These are phyloP conservation scores for Charaxes varanes DNA, from an alignment of 1,140 invertebrate genomes.

Conservation along the genomic window DNA sequence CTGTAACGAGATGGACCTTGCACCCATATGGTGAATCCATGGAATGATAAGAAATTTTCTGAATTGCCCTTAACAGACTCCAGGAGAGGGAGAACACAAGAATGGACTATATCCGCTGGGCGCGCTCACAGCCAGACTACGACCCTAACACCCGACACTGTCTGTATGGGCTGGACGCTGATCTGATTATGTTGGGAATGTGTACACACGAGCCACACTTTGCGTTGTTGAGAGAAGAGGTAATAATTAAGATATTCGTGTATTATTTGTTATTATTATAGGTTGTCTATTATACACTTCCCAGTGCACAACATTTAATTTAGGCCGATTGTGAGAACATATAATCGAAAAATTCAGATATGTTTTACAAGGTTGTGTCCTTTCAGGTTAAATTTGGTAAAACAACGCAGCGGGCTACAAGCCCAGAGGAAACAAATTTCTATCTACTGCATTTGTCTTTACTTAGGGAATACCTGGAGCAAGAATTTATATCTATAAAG, in stretches of 20 bases:
- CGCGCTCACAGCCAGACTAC: slow-evolving; percentile 87
- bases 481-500: slow-evolving; percentile 90
- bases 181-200: slow-evolving; percentile 95
- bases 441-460: slow-evolving; percentile 94
- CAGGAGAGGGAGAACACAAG: slow-evolving; percentile 98
- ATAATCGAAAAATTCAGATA: not conserved
- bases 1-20: too few relatives aligned
- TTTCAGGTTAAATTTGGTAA: slow-evolving; percentile 81
- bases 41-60: too few relatives aligned
- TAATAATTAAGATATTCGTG: slow-evolving; percentile 48
- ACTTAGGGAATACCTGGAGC: slow-evolving; percentile 93
- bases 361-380: not conserved
- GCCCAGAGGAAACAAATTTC: slow-evolving; percentile 93
- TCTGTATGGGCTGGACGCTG: slow-evolving; percentile 96
- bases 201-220: slow-evolving; percentile 97
- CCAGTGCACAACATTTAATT: too few relatives aligned
- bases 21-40: too few relatives aligned
- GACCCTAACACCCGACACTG: slow-evolving; percentile 94
- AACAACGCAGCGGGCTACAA: slow-evolving; percentile 75
- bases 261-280: slow-evolving; percentile 2
- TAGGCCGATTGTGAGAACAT: too few relatives aligned
- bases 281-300: too few relatives aligned
- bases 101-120: slow-evolving; percentile 97
- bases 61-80: too few relatives aligned
- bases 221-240: slow-evolving; percentile 92